phyloP scores from a whole-genome alignment of 2,113 vertebrate species.

The Neotoma lepida region DNA sequence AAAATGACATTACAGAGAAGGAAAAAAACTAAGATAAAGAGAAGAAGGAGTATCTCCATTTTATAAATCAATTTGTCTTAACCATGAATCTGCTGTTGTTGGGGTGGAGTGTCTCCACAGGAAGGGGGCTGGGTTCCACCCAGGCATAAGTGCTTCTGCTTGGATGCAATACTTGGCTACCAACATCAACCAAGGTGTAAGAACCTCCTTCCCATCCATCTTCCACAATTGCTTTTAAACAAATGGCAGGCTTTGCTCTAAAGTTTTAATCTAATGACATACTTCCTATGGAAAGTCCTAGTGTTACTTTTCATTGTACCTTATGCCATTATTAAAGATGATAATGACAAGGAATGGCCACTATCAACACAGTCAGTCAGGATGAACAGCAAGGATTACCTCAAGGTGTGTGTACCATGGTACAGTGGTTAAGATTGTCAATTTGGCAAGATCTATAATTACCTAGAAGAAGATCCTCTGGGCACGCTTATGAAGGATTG shows the following conservation, averaged over 20 bases:
- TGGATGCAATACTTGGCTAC: neutral
- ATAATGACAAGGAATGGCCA: neutral
- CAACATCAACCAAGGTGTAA: neutral
- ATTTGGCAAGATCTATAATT: neutral
- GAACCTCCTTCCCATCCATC: neutral
- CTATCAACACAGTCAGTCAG: neutral
- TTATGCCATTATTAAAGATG: neutral
- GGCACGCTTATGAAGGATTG: neutral
- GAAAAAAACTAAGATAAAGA: constrained; percentile 13
- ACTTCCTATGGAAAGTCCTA: neutral
- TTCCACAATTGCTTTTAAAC: neutral
- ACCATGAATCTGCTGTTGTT: neutral
- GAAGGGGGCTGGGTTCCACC: neutral
- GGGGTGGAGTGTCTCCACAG: too few species aligned
- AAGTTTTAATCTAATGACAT: neutral
- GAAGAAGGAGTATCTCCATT: neutral
- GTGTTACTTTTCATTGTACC: neutral
- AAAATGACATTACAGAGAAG: constrained; percentile 43
- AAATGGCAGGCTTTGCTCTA: neutral
- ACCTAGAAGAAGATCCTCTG: neutral
- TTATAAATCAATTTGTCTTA: neutral
- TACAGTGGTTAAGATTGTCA: neutral
- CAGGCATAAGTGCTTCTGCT: accelerated
- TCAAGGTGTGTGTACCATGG: neutral
- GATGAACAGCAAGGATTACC: neutral